Evolutionary conservation across 2,888 invertebrate genomes (phyloP), one percentile per base, ranked within the genome.

Genomic region (Silvanus unidentatus): DNA sequence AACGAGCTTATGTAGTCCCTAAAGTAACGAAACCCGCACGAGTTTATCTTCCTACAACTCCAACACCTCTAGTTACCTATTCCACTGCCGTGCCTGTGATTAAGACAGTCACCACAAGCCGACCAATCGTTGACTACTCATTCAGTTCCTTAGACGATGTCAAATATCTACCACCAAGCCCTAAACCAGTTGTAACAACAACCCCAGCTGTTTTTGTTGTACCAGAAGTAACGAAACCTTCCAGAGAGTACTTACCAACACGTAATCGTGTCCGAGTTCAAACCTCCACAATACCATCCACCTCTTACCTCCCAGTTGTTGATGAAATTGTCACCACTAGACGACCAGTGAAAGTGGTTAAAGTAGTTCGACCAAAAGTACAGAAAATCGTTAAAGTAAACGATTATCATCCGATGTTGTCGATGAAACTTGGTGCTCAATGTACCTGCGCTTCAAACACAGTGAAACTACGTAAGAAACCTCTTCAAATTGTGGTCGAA

Each of bases 381-480:
- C 77, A 76, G 32, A 77, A 82, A 6, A 79, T 84, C 1, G 79
- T 84, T 0, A 82, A 84, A 65, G 76, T 82, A 49, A 85, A 84
- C 55, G 85, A 85, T 54, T 79, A 82, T 54, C 84, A 85, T 65
- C 85, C 86, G 1, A 69, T 86, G 6, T 72, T 86, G 12, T 76
- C 85, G 0, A 77, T 81, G 32, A 86, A 86, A 70, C 70, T 86
- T 9, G 83, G 84, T 2, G 85, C 85, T 2, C 84, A 85, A 42
- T 86, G 86, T 54, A 84, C 84, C 43, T 86, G 86, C 60, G 76
- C 77, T 51, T 79, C 80, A 1, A 79, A 80, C 38, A 70, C 77
- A 1, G 55, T 80, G 28, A 70, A 73, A 15, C 66, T 80, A 1
- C 74, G 76, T 58, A 50, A 60, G 38, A 61, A 56, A 42, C 56